phyloP scores from a whole-genome alignment of 1,140 invertebrate genomes.

The Telenomus remus region DNA sequence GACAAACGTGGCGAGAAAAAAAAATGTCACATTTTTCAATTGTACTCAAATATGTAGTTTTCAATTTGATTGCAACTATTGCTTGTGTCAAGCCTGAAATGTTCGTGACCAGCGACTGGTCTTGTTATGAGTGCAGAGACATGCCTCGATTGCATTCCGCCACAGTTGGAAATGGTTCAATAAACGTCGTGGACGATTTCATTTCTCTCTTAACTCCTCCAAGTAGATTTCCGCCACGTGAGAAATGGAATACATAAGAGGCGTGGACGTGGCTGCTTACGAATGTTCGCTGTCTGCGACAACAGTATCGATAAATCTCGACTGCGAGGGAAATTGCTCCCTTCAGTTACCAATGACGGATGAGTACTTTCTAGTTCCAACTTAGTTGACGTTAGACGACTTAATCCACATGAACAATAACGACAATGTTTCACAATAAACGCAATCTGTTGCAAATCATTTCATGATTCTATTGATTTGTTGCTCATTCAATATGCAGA shows the following conservation, averaged over 20 bases:
- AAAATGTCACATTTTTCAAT: slow-evolving; percentile 8
- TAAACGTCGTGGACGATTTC: slow-evolving; percentile 38
- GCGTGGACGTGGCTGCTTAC: slow-evolving; percentile 42
- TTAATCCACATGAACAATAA: too few relatives aligned
- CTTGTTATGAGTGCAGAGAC: slow-evolving; percentile 27
- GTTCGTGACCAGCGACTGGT: slow-evolving; percentile 37
- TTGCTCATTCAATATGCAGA: too few relatives aligned
- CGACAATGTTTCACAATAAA: too few relatives aligned
- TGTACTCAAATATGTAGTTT: slow-evolving; percentile 8
- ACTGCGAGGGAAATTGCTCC: slow-evolving; percentile 49
- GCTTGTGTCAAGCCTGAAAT: slow-evolving; percentile 4
- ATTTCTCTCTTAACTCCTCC: slow-evolving; percentile 49
- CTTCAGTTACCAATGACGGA: slow-evolving; percentile 46
- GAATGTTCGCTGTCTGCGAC: slow-evolving; percentile 52
- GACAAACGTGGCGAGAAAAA: slow-evolving; percentile 11
- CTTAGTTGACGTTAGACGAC: slow-evolving; percentile 2
- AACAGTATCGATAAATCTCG: slow-evolving; percentile 62
- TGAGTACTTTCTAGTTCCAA: slow-evolving; percentile 43
- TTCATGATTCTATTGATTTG: too few relatives aligned
- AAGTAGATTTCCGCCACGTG: slow-evolving; percentile 40
- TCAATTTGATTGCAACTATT: slow-evolving; percentile 17
- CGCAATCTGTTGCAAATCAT: too few relatives aligned
- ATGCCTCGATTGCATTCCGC: slow-evolving; percentile 26
- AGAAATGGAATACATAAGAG: slow-evolving; percentile 53
- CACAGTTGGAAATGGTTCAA: slow-evolving; percentile 24